These are phyloP conservation scores for Bombus terrestris DNA, from an alignment of 1,140 invertebrate genomes.

Conservation along the genomic window DNA sequence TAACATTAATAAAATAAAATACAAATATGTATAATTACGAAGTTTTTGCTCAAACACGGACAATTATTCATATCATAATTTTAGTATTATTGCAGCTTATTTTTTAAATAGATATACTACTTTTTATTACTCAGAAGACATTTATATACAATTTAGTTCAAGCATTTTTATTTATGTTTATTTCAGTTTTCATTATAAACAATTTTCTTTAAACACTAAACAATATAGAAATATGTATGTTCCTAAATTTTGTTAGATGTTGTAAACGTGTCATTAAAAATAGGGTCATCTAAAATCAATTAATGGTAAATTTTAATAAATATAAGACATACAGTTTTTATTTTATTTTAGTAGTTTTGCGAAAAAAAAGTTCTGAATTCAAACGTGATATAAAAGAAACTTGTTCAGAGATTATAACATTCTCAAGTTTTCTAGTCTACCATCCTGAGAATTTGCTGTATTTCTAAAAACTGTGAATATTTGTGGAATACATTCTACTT, in stretches of 20 bases:
- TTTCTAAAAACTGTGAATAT: conserved; percentile 40
- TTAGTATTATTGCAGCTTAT: neutral
- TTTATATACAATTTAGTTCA: conserved; percentile 1
- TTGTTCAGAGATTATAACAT: neutral
- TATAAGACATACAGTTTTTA: neutral
- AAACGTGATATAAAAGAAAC: neutral
- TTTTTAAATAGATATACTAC: conserved; percentile 17
- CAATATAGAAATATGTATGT: neutral
- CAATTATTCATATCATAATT: conserved; percentile 5
- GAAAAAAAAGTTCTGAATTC: neutral
- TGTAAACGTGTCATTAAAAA: neutral
- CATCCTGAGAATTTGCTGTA: conserved; percentile 9
- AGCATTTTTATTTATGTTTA: neutral
- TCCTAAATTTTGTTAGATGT: neutral
- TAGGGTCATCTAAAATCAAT: neutral
- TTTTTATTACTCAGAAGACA: conserved; percentile 6
- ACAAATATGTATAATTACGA: conserved; percentile 18
- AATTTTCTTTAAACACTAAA: neutral
- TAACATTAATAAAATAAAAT: conserved; percentile 6
- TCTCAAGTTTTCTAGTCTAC: conserved; percentile 39
- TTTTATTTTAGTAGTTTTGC: neutral
- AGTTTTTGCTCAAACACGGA: conserved; percentile 36
- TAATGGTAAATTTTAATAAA: neutral
- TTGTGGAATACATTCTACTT: conserved; percentile 30
- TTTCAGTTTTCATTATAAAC: neutral